Evolutionary conservation across 2,797 vertebrate genomes (phyloP).

Genomic region (Mus minutoides): DNA sequence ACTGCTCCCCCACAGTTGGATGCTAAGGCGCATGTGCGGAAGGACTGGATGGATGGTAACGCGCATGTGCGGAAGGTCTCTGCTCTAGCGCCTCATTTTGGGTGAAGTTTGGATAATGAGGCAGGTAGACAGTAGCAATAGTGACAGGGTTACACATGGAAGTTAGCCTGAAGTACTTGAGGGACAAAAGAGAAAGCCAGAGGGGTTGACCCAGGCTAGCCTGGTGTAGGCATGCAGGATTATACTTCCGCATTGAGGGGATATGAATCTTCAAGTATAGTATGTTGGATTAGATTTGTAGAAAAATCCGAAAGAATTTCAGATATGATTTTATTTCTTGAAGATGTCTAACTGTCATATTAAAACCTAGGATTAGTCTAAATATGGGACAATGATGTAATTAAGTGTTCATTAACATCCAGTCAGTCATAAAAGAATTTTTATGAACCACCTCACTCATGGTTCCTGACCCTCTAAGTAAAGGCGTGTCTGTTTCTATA

Average conservation of each 20-base stretch:
- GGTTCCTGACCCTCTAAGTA: constrained; percentile 17
- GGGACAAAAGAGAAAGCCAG: not conserved
- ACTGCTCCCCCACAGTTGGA: not conserved
- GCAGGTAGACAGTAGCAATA: fast-evolving
- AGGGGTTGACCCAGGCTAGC: not conserved
- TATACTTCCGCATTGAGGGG: not conserved
- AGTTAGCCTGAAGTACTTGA: not conserved
- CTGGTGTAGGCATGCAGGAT: not conserved
- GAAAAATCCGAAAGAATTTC: not conserved
- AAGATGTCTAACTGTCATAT: not conserved
- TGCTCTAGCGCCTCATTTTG: not conserved
- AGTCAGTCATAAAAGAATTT: constrained; percentile 9
- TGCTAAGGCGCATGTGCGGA: not conserved
- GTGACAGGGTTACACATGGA: not conserved
- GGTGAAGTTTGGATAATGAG: not conserved
- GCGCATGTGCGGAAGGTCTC: not conserved
- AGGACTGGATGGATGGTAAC: not conserved
- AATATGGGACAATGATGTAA: not conserved
- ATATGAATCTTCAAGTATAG: not conserved
- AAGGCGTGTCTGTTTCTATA: constrained; percentile 49
- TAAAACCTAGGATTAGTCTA: constrained; percentile 34
- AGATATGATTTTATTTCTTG: not conserved
- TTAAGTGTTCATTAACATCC: constrained; percentile 53
- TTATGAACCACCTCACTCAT: constrained; percentile 53
- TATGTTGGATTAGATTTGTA: not conserved